Evolutionary conservation across 2,888 invertebrate genomes (phyloP), one percentile per base, ranked within the genome.

Genomic region (Drosophila lacicola): DNA sequence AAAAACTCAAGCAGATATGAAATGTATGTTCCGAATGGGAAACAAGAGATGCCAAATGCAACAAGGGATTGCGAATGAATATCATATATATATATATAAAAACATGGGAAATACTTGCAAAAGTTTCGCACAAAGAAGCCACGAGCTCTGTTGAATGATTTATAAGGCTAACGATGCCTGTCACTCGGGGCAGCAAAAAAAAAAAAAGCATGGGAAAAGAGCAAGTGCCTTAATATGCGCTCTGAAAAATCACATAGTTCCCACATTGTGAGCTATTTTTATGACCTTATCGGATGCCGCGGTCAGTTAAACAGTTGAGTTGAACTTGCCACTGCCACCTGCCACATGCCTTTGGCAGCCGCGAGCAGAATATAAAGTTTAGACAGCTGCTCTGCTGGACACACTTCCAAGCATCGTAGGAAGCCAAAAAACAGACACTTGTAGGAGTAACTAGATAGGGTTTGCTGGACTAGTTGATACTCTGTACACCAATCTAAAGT

Each of bases 281-380:
- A 56, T 67, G 49, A 61, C 47, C 71, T 75, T 75, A 75, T 70
- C 58, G 44, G 47, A 57, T 67, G 68, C 29, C 49, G 45, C 45
- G 66, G 64, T 25, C 70, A 60, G 76, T 62, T 63, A 62, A 76
- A 49, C 41, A 58, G 58, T 58, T 76, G 51, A 62, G 64, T 50
- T 75, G 63, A 60, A 61, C 39, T 75, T 73, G 58, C 68, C 72
- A 60, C 58, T 72, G 45, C 50, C 25, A 36, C 44, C 56, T 64
- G 25, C 70, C 33, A 21, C 60, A n/a, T 57, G 46, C 60, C 41
- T 25, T 49, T 41, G 64, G 42, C 64, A 66, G 58, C 61, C 55
- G 14, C 41, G 29, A 56, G 65, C 54, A 17, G 34, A 46, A 47
- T 29, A 49, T 50, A 65, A 70, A 77, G 57, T 66, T 74, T 62